Base-by-base conservation (phyloP, 2,797 vertebrate genomes). In the Prunella strophiata region DNA sequence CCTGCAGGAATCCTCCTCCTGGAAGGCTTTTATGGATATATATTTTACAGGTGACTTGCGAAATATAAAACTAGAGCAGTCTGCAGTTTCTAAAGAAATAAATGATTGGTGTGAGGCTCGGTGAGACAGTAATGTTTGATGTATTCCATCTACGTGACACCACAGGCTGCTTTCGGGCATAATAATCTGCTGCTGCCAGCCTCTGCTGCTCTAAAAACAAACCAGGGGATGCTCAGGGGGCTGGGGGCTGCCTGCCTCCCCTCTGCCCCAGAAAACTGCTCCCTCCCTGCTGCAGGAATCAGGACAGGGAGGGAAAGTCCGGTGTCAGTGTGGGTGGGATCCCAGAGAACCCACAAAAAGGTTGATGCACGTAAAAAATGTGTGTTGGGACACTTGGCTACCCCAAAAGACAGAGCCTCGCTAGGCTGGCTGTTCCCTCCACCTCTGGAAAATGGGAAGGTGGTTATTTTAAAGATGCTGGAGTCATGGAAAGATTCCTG, bases 11-110 rank as follows among this genome's bases (percentile, higher is more conserved):
- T 87, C 62, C 67, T 68, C 10, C 79, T 83, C 85, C 88, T 66
- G 47, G 6, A 43, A 40, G 38, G 14, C 16, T 85, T 93, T 70
- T 92, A 85, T 73, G 50, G 66, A 13, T 55, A 32, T 11, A 32
- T 85, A 87, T 92, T 94, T 94, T 87, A 92, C 63, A 73, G 63
- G 78, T 66, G 89, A 79, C 81, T 79, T 25, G 91, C 0, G 29
- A 85, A 92, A 89, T 67, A 74, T 89, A 80, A 88, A 92, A 76
- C 63, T 16, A 43, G 82, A 83, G 16, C 82, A 47, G 88, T 25
- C 57, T 88, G 92, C 82, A 59, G 88, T 74, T 96, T 89, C 79
- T 94, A 88, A 96, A 96, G 92, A n/a, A 91, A 85, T 61, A 67
- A 95, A 88, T 85, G 85, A 40, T 75, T 43, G 4, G 43, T 62